Conservation (phyloP, 2,888 invertebrate genomes). For the Hemaris fuciformis region DNA sequence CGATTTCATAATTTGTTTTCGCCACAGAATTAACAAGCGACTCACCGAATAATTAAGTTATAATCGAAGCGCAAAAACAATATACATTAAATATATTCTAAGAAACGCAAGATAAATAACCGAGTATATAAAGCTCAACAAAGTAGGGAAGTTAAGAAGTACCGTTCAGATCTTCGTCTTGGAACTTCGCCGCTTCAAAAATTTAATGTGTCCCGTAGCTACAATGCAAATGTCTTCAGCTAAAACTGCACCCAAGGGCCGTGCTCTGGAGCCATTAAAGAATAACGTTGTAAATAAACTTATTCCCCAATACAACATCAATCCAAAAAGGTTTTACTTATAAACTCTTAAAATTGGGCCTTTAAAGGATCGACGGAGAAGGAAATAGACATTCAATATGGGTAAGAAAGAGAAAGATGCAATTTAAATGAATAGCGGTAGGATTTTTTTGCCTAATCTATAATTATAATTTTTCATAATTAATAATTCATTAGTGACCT, state of each 20-base stretch:
- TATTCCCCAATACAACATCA: conserved; percentile 46
- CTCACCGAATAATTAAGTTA: background rate
- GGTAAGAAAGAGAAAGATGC: background rate
- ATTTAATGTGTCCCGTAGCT: conserved; percentile 73
- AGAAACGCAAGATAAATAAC: background rate
- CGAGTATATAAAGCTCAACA: conserved; percentile 40
- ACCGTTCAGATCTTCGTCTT: conserved; percentile 43
- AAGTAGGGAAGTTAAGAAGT: conserved; percentile 44
- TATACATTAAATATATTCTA: background rate
- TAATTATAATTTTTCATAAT: background rate
- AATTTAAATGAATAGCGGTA: background rate
- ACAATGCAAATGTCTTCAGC: conserved; percentile 67
- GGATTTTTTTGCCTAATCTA: background rate
- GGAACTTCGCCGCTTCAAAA: conserved; percentile 34
- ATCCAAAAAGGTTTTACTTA: conserved; percentile 34
- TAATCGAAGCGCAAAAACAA: background rate
- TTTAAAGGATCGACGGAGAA: background rate
- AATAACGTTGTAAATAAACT: conserved; percentile 67
- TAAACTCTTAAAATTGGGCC: conserved; percentile 7
- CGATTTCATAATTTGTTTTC: no score
- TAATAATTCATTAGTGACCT: background rate
- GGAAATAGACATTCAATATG: background rate
- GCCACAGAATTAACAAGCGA: no score
- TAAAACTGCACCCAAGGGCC: conserved; percentile 64
- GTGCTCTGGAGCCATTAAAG: conserved; percentile 58